Evolutionary conservation across 2,888 invertebrate species (phyloP).

Genomic region (Cryptus viduatorius): DNA sequence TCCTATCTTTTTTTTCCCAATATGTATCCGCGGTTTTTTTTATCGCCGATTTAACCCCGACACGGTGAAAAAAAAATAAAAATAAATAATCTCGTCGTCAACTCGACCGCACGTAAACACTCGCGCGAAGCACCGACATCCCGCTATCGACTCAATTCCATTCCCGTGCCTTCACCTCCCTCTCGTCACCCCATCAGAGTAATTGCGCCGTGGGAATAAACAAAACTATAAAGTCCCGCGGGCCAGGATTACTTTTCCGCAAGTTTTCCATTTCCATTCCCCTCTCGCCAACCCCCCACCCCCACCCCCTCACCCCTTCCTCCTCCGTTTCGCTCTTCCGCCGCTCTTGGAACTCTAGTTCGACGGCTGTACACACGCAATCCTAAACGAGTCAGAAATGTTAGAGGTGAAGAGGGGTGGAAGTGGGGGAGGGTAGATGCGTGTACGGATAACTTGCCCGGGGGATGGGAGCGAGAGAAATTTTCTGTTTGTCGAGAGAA

Average conservation of each 20-base stretch:
- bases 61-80: slow-evolving; percentile 4
- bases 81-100: slow-evolving; percentile 37
- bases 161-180: slow-evolving; percentile 17
- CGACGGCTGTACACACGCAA: slow-evolving; percentile 17
- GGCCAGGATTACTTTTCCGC: slow-evolving; percentile 76
- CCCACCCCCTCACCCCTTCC: not conserved
- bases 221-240: slow-evolving; percentile 78
- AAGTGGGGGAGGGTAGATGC: not conserved
- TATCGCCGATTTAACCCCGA: slow-evolving; percentile 13
- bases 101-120: slow-evolving; percentile 40
- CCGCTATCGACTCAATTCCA: slow-evolving; percentile 37
- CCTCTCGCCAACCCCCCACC: slow-evolving; percentile 6
- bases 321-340: slow-evolving; percentile 19
- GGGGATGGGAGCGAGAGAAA: slow-evolving; percentile 28
- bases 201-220: slow-evolving; percentile 79
- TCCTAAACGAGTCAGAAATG: slow-evolving; percentile 5
- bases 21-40: not conserved
- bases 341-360: slow-evolving; percentile 8
- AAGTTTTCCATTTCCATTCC: slow-evolving; percentile 66
- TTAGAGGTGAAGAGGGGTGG: not conserved
- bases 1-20: not conserved
- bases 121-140: not conserved
- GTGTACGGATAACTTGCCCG: slow-evolving; percentile 38
- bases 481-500: slow-evolving; percentile 44
- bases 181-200: slow-evolving; percentile 73